A percentile compares a stretch with the other conserved stretches of the same genome.
Conservation (phyloP, 2,888 invertebrate species). For the Itoplectis maculator region DNA sequence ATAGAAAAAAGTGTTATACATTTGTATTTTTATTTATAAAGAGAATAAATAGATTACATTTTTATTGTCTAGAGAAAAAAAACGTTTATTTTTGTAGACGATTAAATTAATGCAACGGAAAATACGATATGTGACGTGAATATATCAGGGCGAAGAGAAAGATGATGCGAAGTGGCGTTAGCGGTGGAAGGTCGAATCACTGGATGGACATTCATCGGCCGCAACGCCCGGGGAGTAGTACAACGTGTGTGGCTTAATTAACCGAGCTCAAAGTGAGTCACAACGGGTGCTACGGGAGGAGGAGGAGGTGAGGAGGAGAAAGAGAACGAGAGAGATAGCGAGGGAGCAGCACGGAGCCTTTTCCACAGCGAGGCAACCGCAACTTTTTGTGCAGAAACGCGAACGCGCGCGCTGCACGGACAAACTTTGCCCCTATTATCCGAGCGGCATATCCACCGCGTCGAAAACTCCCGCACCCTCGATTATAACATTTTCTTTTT, state of each 20-base stretch:
- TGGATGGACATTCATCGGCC: constrained; percentile 41
- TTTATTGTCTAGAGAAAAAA: no score
- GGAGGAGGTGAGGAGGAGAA: background rate
- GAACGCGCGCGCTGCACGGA: constrained; percentile 9
- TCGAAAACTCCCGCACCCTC: constrained; percentile 9
- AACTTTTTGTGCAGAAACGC: constrained; percentile 48
- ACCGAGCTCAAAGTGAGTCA: constrained; percentile 51
- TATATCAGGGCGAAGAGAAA: background rate
- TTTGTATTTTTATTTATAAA: background rate
- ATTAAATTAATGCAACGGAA: background rate
- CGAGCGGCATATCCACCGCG: constrained; percentile 4
- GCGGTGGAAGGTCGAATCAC: constrained; percentile 34
- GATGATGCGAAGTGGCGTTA: background rate
- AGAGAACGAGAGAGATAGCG: constrained; percentile 1
- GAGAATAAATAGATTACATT: no score
- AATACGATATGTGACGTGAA: background rate
- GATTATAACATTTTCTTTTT: constrained; percentile 28
- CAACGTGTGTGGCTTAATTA: constrained; percentile 54
- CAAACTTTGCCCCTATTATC: constrained; percentile 51
- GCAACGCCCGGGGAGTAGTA: background rate
- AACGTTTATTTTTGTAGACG: background rate
- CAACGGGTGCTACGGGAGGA: background rate
- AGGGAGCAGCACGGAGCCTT: constrained; percentile 18
- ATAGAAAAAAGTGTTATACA: background rate
- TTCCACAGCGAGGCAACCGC: constrained; percentile 42